Conservation (phyloP, 2,888 invertebrate species). For the Bombylius major region DNA sequence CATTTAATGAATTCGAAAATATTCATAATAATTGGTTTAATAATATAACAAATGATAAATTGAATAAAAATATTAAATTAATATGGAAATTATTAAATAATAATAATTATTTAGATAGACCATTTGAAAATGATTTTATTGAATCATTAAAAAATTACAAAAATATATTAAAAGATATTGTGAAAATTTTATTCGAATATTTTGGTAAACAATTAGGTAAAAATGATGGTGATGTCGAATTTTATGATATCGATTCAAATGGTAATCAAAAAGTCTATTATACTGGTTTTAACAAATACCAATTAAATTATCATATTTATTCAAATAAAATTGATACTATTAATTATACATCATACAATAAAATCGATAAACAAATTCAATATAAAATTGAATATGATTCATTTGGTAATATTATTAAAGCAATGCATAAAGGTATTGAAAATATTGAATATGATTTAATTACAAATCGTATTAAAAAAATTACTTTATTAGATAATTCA, state of each 20-base stretch:
- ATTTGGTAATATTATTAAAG: constrained; percentile 14
- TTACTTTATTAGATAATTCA: constrained; percentile 2
- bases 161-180: too few species aligned
- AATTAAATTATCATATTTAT: constrained; percentile 6
- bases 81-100: too few species aligned
- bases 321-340: not conserved
- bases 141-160: too few species aligned
- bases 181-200: too few species aligned
- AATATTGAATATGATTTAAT: constrained; percentile 15
- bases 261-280: constrained; percentile 13
- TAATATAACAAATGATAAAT: too few species aligned
- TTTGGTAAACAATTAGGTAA: too few species aligned
- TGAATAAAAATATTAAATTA: too few species aligned
- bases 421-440: constrained; percentile 14
- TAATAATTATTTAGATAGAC: too few species aligned
- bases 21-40: too few species aligned
- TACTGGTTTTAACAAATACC: constrained; percentile 8
- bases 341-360: too few species aligned
- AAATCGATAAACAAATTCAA: not conserved
- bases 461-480: constrained; percentile 3
- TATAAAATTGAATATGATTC: constrained; percentile 11
- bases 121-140: too few species aligned
- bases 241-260: constrained; percentile 12
- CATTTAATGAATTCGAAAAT: too few species aligned
- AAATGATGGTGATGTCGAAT: constrained; percentile 4